Percentiles rank a stretch among this genome's conserved stretches.
Conservation (phyloP, 2,888 invertebrate species). For the Nephrotoma guestfalica region DNA sequence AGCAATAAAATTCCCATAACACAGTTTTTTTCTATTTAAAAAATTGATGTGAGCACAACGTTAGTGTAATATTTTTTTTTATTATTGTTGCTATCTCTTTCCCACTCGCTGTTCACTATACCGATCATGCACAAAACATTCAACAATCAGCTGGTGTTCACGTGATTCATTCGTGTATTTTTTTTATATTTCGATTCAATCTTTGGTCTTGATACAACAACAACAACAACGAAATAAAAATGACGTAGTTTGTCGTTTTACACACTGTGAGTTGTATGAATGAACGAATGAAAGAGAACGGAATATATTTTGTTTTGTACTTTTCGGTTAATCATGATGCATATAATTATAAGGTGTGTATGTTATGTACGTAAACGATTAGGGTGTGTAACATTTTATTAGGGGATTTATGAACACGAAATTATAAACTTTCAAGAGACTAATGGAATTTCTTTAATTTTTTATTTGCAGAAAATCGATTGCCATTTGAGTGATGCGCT, state of each 20-base stretch:
- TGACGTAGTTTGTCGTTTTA: not conserved
- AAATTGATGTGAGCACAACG: not conserved
- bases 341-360: not conserved
- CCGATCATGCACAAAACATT: constrained; percentile 34
- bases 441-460: not conserved
- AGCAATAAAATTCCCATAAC: constrained; percentile 1
- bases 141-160: constrained; percentile 59
- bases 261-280: not conserved
- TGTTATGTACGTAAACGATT: not conserved
- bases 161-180: constrained; percentile 41
- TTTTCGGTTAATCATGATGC: not conserved
- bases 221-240: not conserved
- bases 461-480: not conserved
- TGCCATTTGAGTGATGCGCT: not conserved
- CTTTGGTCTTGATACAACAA: constrained; percentile 1
- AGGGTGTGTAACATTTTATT: not conserved
- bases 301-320: not conserved
- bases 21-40: not conserved
- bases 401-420: not conserved
- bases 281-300: not conserved
- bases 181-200: not conserved
- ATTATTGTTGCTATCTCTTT: constrained; percentile 18
- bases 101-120: constrained; percentile 18
- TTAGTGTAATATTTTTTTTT: not conserved
- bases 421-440: not conserved